Conservation (phyloP, 2,797 vertebrate genomes). For the Aphelocoma californica region DNA sequence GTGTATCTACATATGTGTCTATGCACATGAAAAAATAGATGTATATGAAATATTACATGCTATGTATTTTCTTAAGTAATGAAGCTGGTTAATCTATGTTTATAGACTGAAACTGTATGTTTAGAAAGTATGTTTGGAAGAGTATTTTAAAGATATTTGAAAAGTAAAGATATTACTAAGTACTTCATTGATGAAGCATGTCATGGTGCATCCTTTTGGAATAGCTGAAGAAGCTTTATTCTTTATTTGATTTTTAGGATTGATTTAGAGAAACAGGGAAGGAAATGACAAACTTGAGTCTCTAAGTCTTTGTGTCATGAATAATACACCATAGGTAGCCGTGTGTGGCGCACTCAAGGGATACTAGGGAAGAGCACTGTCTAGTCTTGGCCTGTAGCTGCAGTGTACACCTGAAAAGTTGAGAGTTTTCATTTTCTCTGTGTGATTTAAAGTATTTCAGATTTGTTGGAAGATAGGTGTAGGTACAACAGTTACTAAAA, state of each 20-base stretch:
- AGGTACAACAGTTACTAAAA: neutral
- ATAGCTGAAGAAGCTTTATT: neutral
- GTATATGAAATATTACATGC: neutral
- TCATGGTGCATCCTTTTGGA: neutral
- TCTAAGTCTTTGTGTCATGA: neutral
- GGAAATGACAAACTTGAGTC: neutral
- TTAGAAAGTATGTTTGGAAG: neutral
- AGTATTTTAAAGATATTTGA: neutral
- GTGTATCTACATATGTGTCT: neutral
- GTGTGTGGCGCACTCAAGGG: fast-evolving
- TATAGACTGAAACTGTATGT: neutral
- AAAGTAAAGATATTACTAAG: neutral
- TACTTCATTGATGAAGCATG: neutral
- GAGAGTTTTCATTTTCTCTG: neutral
- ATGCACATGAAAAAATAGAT: neutral
- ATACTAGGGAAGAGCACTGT: neutral
- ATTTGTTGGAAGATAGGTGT: neutral
- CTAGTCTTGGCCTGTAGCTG: neutral
- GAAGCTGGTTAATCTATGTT: neutral
- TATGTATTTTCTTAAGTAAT: neutral
- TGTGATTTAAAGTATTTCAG: neutral
- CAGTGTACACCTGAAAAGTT: neutral
- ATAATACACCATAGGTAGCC: neutral
- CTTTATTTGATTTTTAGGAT: neutral
- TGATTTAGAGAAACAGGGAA: neutral